Evolutionary conservation across 2,888 invertebrate genomes (phyloP).

Genomic region (Eristalinus aeneus): DNA sequence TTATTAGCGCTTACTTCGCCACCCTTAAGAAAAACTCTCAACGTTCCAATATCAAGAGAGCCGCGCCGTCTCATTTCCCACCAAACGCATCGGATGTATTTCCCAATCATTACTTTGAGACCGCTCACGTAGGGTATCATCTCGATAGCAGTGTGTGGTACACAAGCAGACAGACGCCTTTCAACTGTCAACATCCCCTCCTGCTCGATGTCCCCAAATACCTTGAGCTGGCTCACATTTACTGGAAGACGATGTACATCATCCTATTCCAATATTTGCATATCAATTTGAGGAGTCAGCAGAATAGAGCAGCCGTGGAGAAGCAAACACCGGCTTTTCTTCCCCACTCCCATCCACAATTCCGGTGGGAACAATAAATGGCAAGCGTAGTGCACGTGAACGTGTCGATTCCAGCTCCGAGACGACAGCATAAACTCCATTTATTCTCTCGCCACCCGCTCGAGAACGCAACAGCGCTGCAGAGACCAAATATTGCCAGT

Average conservation of each 20-base stretch:
- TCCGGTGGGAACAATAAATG: neutral
- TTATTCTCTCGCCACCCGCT: neutral
- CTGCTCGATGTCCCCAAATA: neutral
- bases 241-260: neutral
- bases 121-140: neutral
- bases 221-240: constrained; percentile 4
- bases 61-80: too few relatives aligned
- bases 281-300: constrained; percentile 6
- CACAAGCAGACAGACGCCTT: neutral
- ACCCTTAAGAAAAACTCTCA: too few relatives aligned
- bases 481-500: neutral
- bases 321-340: neutral
- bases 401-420: constrained; percentile 9
- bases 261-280: neutral
- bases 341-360: neutral
- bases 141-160: neutral
- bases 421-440: constrained; percentile 6
- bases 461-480: constrained; percentile 12
- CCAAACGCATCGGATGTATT: neutral
- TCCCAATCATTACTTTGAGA: neutral
- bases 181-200: neutral
- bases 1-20: too few relatives aligned
- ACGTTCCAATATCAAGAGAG: too few relatives aligned
- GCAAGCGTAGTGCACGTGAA: neutral
- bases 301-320: neutral